Conservation (phyloP, 2,113 vertebrate genomes). For the Lichenostomus cassidix region DNA sequence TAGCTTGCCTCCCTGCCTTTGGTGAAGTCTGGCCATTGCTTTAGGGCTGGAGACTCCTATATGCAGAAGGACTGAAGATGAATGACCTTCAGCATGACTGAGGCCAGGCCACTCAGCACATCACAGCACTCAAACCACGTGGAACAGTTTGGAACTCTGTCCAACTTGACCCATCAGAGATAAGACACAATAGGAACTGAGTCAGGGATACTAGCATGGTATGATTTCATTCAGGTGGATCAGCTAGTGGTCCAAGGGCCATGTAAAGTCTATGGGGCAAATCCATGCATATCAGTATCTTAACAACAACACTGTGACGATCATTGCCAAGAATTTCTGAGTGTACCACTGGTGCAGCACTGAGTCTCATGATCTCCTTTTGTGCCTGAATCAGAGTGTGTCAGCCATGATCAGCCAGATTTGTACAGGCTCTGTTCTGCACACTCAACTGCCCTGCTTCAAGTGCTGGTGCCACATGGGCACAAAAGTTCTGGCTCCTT, state of each 20-base stretch:
- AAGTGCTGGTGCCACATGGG: neutral
- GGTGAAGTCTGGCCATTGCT: neutral
- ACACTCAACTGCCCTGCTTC: neutral
- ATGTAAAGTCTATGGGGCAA: fast-evolving
- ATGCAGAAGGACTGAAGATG: neutral
- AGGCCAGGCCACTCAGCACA: neutral
- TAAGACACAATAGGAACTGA: neutral
- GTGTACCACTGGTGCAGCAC: neutral
- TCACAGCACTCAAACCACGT: neutral
- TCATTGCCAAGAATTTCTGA: neutral
- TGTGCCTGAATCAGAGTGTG: neutral
- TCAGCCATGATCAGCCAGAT: neutral
- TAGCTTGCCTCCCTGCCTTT: neutral
- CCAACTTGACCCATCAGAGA: neutral
- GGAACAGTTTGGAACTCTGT: neutral
- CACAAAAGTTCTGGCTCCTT: neutral
- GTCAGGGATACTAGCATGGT: neutral
- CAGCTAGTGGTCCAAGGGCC: neutral
- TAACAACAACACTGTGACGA: neutral
- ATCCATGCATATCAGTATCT: neutral
- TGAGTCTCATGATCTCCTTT: neutral
- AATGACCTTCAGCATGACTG: neutral
- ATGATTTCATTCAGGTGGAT: neutral
- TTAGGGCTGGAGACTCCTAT: neutral
- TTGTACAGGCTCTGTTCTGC: neutral